Conservation (phyloP, 2,888 invertebrate species). For the Papilio gigon region DNA sequence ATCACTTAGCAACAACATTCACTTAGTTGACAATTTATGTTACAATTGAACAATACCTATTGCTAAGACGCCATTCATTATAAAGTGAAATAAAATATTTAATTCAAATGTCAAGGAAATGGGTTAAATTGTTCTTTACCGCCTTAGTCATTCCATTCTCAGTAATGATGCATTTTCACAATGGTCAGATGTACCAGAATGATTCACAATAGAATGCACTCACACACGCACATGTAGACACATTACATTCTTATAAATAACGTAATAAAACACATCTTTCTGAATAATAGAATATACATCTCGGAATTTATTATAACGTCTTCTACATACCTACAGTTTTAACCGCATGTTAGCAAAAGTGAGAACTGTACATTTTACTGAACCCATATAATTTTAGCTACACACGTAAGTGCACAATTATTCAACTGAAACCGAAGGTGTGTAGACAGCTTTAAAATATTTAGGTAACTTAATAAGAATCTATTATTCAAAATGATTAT, state of each 20-base stretch:
- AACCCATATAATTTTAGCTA: too few species aligned
- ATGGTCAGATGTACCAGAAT: conserved; percentile 58
- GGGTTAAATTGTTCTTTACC: conserved; percentile 60
- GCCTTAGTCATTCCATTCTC: conserved; percentile 57
- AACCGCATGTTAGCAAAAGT: too few species aligned
- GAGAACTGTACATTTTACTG: neutral
- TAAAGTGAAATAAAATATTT: neutral
- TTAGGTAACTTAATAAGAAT: too few species aligned
- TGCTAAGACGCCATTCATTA: neutral
- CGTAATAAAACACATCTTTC: neutral
- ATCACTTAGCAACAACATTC: too few species aligned
- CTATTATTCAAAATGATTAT: neutral
- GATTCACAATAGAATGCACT: conserved; percentile 60
- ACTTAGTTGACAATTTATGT: neutral
- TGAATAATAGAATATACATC: neutral
- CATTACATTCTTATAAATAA: conserved; percentile 1
- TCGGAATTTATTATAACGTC: neutral
- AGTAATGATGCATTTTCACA: conserved; percentile 63
- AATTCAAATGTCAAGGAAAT: conserved; percentile 64
- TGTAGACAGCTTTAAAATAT: too few species aligned
- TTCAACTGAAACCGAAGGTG: too few species aligned
- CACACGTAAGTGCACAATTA: too few species aligned
- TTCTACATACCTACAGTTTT: too few species aligned
- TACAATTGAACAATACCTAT: too few species aligned
- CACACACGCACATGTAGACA: too few species aligned